Conservation (phyloP, 2,888 invertebrate genomes). For the Boloria selene region DNA sequence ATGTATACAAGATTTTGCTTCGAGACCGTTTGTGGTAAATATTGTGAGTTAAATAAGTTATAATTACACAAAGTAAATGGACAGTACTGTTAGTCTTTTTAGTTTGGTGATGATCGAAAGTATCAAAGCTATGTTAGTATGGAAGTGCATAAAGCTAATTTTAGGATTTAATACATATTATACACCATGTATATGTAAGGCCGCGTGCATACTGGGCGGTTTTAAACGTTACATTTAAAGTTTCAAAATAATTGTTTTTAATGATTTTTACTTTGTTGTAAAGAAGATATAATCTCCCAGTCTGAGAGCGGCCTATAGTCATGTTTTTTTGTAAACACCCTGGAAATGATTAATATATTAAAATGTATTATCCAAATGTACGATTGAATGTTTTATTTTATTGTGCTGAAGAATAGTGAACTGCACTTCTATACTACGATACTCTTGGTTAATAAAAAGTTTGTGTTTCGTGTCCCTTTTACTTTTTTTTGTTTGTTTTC, state of each 20-base stretch:
- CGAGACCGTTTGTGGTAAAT: slow-evolving; percentile 10
- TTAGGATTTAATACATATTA: slow-evolving; percentile 15
- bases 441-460: slow-evolving; percentile 39
- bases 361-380: slow-evolving; percentile 59
- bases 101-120: slow-evolving; percentile 38
- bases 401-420: slow-evolving; percentile 84
- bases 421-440: slow-evolving; percentile 75
- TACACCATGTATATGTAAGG: slow-evolving; percentile 17
- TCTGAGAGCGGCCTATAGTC: slow-evolving; percentile 19
- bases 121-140: slow-evolving; percentile 54
- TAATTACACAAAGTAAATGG: slow-evolving; percentile 22
- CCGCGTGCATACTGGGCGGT: slow-evolving; percentile 17
- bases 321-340: slow-evolving; percentile 39
- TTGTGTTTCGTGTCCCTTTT: slow-evolving; percentile 37
- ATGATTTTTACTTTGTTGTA: neutral
- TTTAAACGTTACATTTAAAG: neutral
- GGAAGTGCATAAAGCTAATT: slow-evolving; percentile 66
- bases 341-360: slow-evolving; percentile 66
- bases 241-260: neutral
- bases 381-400: slow-evolving; percentile 55
- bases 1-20: slow-evolving; percentile 7
- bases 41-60: slow-evolving; percentile 25
- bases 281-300: slow-evolving; percentile 7
- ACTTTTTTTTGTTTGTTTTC: slow-evolving; percentile 81
- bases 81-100: slow-evolving; percentile 22